Evolutionary conservation across 2,888 invertebrate species (phyloP).

Genomic region (Drosophila subsilvestris): DNA sequence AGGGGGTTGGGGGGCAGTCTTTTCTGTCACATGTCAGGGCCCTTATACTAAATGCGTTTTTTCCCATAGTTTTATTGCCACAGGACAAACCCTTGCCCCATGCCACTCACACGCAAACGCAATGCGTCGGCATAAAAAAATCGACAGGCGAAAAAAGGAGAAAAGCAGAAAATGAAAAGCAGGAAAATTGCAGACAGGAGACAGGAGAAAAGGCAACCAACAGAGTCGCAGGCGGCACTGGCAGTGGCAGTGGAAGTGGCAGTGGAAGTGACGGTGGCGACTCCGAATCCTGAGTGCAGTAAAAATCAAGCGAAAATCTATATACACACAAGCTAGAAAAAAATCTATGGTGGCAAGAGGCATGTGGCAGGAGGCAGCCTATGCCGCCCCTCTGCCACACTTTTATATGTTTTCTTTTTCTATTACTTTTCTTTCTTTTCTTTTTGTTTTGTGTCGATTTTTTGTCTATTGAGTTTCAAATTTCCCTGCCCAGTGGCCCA

Average conservation of each 20-base stretch:
- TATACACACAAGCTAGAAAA: constrained; percentile 19
- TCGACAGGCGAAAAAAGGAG: constrained; percentile 53
- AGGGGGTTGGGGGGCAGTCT: constrained; percentile 15
- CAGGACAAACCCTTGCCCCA: constrained; percentile 33
- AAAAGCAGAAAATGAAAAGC: background rate
- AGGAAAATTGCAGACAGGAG: constrained; percentile 61
- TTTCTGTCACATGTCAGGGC: constrained; percentile 50
- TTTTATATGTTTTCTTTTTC: constrained; percentile 69
- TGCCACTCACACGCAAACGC: constrained; percentile 57
- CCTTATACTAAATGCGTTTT: constrained; percentile 74
- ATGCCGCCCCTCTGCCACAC: background rate
- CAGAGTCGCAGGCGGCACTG: constrained; percentile 46
- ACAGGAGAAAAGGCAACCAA: constrained; percentile 1
- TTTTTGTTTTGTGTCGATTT: constrained; percentile 41
- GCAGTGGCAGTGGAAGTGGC: constrained; percentile 1
- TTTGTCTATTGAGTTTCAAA: constrained; percentile 79
- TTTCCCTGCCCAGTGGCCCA: constrained; percentile 61
- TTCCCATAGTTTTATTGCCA: constrained; percentile 75
- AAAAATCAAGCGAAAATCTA: constrained; percentile 75
- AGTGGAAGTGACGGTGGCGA: constrained; percentile 1
- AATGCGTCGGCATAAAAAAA: constrained; percentile 47
- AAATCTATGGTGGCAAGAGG: constrained; percentile 8
- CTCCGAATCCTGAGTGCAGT: constrained; percentile 70
- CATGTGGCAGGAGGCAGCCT: background rate
- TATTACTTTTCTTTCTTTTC: constrained; percentile 68